Conservation (phyloP, 2,888 invertebrate species). For the Phortica okadai region DNA sequence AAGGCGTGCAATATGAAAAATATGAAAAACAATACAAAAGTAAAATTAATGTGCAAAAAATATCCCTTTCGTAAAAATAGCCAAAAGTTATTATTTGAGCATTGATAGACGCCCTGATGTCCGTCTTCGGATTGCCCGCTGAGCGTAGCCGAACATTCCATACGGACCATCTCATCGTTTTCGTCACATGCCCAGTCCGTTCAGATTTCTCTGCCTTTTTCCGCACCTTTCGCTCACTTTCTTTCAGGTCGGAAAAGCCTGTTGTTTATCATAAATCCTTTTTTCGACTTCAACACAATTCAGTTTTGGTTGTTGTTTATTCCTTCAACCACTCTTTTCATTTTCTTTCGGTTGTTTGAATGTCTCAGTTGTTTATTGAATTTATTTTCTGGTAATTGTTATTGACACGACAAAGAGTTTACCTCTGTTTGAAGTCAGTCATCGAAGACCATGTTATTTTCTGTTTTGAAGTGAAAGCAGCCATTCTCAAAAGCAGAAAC, state of each 20-base stretch:
- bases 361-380: constrained; percentile 50
- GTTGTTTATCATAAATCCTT: constrained; percentile 6
- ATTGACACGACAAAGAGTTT: neutral
- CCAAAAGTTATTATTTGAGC: neutral
- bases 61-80: neutral
- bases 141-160: constrained; percentile 41
- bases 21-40: neutral
- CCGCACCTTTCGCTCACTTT: neutral
- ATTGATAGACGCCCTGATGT: neutral
- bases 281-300: neutral
- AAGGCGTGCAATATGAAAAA: constrained; percentile 41
- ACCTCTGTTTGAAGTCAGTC: too few species aligned
- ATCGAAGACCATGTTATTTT: too few species aligned
- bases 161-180: neutral
- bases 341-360: neutral
- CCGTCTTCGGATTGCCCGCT: constrained; percentile 35
- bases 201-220: neutral
- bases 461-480: constrained; percentile 47
- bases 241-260: neutral
- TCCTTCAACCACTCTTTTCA: neutral
- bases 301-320: constrained; percentile 14
- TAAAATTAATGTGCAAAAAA: constrained; percentile 49
- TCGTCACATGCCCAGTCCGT: constrained; percentile 5
- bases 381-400: constrained; percentile 40
- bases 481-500: neutral